These are phyloP conservation scores for Sabellastarte sp. DNA, from an alignment of 2,888 invertebrate genomes.

Conservation along the genomic window DNA sequence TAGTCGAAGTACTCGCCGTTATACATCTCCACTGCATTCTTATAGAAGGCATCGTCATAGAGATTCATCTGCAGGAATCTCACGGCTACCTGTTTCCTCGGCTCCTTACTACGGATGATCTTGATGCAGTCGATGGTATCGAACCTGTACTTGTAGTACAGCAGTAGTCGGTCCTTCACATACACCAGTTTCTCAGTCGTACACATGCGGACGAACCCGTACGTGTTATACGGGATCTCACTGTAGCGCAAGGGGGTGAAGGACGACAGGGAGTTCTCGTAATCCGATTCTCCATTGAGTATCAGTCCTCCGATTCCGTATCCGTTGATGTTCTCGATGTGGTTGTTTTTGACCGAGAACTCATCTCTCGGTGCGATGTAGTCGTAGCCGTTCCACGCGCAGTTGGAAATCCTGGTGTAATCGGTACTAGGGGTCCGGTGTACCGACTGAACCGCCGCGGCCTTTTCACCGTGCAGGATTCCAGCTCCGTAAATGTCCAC, in stretches of 20 bases:
- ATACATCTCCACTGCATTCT: slow-evolving; percentile 80
- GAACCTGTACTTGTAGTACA: slow-evolving; percentile 97
- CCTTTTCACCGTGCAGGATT: slow-evolving; percentile 90
- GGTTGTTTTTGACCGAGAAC: slow-evolving; percentile 63
- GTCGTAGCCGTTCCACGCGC: slow-evolving; percentile 89
- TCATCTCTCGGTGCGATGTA: slow-evolving; percentile 80
- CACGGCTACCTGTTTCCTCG: slow-evolving; percentile 85
- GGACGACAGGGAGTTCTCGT: slow-evolving; percentile 78
- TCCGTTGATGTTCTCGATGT: slow-evolving; percentile 74
- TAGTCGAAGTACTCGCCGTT: slow-evolving; percentile 85
- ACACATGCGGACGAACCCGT: slow-evolving; percentile 94
- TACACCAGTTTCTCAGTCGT: slow-evolving; percentile 88
- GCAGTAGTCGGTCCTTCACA: slow-evolving; percentile 82
- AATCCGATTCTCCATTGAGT: slow-evolving; percentile 79
- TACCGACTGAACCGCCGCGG: slow-evolving; percentile 82
- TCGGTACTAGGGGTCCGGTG: slow-evolving; percentile 83
- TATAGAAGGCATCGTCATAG: slow-evolving; percentile 59
- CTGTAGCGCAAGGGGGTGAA: slow-evolving; percentile 76
- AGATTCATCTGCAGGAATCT: slow-evolving; percentile 58
- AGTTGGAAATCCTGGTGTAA: slow-evolving; percentile 75
- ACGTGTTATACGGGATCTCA: slow-evolving; percentile 80
- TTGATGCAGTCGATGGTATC: slow-evolving; percentile 96
- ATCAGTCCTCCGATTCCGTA: slow-evolving; percentile 87
- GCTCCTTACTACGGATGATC: slow-evolving; percentile 83
- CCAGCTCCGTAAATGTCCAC: slow-evolving; percentile 89